phyloP scores from a whole-genome alignment of 2,797 vertebrate genomes.

The Carduelis carduelis region DNA sequence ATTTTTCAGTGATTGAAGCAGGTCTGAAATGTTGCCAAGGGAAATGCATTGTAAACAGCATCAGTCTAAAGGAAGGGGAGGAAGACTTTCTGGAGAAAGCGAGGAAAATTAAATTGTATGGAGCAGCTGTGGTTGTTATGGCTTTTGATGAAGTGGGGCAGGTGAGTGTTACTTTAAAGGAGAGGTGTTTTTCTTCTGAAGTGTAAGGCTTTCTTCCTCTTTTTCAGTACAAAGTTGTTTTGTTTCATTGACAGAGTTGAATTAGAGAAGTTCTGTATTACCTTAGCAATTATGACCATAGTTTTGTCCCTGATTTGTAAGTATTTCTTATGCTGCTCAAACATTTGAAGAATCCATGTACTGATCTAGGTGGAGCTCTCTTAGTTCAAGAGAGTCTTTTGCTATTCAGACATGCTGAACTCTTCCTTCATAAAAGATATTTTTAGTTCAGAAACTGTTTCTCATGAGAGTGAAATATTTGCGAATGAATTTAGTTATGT shows the following conservation, averaged over 20 bases:
- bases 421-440: not conserved
- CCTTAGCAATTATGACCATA: not conserved
- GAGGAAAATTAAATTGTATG: constrained; percentile 84
- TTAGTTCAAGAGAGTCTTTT: not conserved
- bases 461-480: not conserved
- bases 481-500: not conserved
- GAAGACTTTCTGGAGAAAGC: constrained; percentile 87
- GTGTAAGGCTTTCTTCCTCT: not conserved
- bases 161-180: constrained; percentile 69
- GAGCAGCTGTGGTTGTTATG: constrained; percentile 94
- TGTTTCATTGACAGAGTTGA: not conserved
- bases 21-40: constrained; percentile 95
- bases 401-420: not conserved
- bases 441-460: not conserved
- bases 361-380: not conserved
- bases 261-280: not conserved
- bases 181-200: not conserved
- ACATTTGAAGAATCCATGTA: not conserved
- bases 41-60: constrained; percentile 96
- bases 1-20: constrained; percentile 92
- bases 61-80: constrained; percentile 96
- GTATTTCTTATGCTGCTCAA: not conserved
- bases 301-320: not conserved
- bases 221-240: not conserved
- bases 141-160: constrained; percentile 96